Evolutionary conservation across 2,797 vertebrate genomes (phyloP).

Genomic region (Monodelphis domestica): DNA sequence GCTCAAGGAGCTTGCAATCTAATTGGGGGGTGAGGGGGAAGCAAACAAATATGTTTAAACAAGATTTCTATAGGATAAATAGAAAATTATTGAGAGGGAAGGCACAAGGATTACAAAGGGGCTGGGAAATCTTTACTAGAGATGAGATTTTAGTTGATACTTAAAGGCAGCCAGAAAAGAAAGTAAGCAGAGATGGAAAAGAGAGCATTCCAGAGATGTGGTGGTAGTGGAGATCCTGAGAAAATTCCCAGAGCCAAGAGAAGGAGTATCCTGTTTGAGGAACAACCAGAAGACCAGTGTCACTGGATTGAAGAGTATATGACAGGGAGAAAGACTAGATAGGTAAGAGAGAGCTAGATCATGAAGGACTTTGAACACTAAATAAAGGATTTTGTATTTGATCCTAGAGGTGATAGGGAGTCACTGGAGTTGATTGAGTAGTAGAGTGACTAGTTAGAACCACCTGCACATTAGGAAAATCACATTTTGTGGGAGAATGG

Average conservation of each 20-base stretch:
- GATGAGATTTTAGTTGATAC: neutral
- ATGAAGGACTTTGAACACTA: neutral
- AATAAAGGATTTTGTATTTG: neutral
- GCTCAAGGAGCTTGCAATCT: neutral
- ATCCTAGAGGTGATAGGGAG: neutral
- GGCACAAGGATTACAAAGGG: neutral
- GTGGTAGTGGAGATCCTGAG: neutral
- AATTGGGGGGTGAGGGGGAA: too few relatives aligned
- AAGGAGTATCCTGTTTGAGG: neutral
- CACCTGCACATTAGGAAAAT: neutral
- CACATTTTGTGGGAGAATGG: neutral
- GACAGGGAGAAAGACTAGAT: neutral
- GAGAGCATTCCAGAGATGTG: neutral
- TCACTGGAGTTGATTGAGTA: neutral
- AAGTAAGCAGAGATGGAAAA: neutral
- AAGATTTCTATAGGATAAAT: neutral
- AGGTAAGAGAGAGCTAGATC: neutral
- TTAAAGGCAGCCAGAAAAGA: neutral
- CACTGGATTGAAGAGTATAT: neutral
- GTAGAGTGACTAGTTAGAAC: neutral
- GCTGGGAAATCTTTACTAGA: neutral
- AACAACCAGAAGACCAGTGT: neutral
- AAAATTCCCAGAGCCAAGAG: neutral
- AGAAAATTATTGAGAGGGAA: neutral
- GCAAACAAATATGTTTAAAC: neutral